Conservation (phyloP, 2,797 vertebrate genomes). For the Denticeps clupeoides region DNA sequence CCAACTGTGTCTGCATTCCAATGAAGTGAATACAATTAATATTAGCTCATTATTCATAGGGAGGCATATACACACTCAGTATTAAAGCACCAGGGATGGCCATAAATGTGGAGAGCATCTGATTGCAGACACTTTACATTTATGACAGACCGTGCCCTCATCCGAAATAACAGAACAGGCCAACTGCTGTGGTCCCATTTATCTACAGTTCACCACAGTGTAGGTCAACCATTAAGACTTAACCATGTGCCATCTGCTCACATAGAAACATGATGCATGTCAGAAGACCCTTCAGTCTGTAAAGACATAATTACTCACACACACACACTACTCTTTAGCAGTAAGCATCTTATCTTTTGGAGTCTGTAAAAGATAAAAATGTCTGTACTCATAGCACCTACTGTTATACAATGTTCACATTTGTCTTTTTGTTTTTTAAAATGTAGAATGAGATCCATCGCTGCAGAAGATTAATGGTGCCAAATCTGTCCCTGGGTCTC, state of each 20-base stretch:
- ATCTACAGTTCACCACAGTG: slow-evolving; percentile 30
- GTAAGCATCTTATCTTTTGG: too few relatives aligned
- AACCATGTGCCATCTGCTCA: slow-evolving; percentile 36
- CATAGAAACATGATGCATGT: slow-evolving; percentile 18
- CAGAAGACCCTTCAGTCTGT: slow-evolving; percentile 25
- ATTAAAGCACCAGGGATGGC: too few relatives aligned
- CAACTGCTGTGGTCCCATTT: slow-evolving; percentile 39
- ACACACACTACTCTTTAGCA: not conserved
- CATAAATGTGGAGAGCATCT: too few relatives aligned
- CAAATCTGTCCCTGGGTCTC: not conserved
- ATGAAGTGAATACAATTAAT: too few relatives aligned
- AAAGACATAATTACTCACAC: slow-evolving; percentile 4
- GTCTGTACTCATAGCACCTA: too few relatives aligned
- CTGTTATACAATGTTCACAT: too few relatives aligned
- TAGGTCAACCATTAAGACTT: slow-evolving; percentile 11
- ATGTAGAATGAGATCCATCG: too few relatives aligned
- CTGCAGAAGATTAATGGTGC: not conserved
- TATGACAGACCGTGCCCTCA: slow-evolving; percentile 3
- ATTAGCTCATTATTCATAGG: too few relatives aligned
- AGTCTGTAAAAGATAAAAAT: too few relatives aligned
- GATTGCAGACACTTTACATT: slow-evolving; percentile 23
- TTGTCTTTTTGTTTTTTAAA: too few relatives aligned
- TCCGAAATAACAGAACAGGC: slow-evolving; percentile 10
- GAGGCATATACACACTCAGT: too few relatives aligned
- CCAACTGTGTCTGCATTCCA: too few relatives aligned